phyloP scores from a whole-genome alignment of 2,888 invertebrate genomes.

The Criorhina ranunculi region DNA sequence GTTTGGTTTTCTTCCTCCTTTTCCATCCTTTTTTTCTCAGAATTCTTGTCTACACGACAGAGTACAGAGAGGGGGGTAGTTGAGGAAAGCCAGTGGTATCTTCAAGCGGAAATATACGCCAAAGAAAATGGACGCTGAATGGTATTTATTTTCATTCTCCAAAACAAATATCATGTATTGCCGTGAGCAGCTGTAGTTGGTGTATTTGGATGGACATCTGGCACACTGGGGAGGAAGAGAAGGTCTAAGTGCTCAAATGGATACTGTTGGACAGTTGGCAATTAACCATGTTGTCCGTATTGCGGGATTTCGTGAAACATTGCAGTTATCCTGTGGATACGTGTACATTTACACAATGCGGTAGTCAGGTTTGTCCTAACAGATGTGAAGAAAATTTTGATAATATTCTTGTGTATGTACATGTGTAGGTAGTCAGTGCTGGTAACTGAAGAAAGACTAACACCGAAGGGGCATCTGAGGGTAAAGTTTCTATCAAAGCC shows the following conservation, averaged over 20 bases:
- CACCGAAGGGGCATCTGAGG: no score
- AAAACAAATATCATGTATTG: slow-evolving; percentile 72
- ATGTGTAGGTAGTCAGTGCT: no score
- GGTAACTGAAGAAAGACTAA: no score
- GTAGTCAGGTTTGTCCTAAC: slow-evolving; percentile 43
- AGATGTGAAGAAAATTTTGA: slow-evolving; percentile 50
- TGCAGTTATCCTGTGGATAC: slow-evolving; percentile 69
- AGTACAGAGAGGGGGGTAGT: not conserved
- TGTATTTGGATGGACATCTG: slow-evolving; percentile 47
- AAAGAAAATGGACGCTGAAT: slow-evolving; percentile 52
- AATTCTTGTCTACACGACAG: slow-evolving; percentile 36
- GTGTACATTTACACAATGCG: slow-evolving; percentile 61
- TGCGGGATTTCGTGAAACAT: slow-evolving; percentile 67
- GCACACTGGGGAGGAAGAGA: not conserved
- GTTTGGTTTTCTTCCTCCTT: slow-evolving; percentile 46
- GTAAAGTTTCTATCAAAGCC: no score
- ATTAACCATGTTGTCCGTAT: slow-evolving; percentile 74
- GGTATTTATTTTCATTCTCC: slow-evolving; percentile 71
- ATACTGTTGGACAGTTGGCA: slow-evolving; percentile 71
- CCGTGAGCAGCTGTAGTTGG: slow-evolving; percentile 56
- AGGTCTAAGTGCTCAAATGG: slow-evolving; percentile 57
- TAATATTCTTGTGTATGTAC: slow-evolving; percentile 1
- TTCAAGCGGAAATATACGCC: slow-evolving; percentile 48
- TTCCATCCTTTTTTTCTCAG: slow-evolving; percentile 21
- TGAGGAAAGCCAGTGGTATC: slow-evolving; percentile 41